A percentile compares a stretch with the other conserved stretches of the same genome.
Conservation (phyloP, 2,888 invertebrate genomes). For the Altica lythri region DNA sequence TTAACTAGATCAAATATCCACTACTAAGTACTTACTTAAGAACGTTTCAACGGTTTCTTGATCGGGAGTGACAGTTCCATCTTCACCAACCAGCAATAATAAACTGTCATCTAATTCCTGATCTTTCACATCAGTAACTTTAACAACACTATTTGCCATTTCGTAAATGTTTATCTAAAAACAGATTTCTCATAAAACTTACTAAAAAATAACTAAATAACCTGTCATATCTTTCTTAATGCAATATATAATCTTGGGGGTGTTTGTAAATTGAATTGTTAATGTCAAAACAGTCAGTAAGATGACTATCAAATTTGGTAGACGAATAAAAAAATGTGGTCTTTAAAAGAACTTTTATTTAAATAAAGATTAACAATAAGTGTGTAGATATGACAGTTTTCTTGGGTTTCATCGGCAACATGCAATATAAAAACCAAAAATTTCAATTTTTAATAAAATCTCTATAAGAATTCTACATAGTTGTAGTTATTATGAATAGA, state of each 20-base stretch:
- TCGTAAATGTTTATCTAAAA: conserved; percentile 11
- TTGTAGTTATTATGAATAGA: background rate
- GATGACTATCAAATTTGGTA: background rate
- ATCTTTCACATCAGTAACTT: conserved; percentile 56
- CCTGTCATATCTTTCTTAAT: conserved; percentile 19
- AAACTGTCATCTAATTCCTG: conserved; percentile 67
- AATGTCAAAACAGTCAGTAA: conserved; percentile 3
- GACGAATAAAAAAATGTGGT: conserved; percentile 2
- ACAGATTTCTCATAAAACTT: conserved; percentile 11
- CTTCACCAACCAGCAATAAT: conserved; percentile 84
- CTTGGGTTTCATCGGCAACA: conserved; percentile 4
- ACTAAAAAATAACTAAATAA: background rate
- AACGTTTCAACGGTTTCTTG: conserved; percentile 78
- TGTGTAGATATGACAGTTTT: conserved; percentile 13
- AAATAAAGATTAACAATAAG: conserved; percentile 9
- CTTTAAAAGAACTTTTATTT: conserved; percentile 11
- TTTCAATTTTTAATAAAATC: too few relatives aligned
- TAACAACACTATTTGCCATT: conserved; percentile 57
- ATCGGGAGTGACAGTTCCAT: conserved; percentile 82
- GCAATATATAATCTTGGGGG: background rate
- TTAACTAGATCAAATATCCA: too few relatives aligned
- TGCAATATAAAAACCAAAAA: conserved; percentile 12
- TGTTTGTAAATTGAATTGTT: background rate
- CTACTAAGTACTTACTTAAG: conserved; percentile 69
- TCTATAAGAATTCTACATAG: too few relatives aligned